phyloP scores from a whole-genome alignment of 2,888 invertebrate species.

The Eudasyphora cyanicolor region DNA sequence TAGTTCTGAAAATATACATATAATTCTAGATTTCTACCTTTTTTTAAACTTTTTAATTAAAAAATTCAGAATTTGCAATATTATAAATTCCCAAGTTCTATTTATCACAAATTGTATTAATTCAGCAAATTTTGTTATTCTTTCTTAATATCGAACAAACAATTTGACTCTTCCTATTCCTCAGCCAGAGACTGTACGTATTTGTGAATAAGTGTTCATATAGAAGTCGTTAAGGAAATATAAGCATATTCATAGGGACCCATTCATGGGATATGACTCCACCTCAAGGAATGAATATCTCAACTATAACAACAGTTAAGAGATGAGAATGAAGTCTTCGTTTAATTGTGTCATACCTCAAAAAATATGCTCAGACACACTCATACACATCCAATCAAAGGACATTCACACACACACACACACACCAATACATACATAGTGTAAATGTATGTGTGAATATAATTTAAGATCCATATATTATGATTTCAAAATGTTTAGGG shows the following conservation, averaged over 20 bases:
- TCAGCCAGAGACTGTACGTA: background rate
- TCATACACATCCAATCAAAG: background rate
- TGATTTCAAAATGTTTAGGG: conserved; percentile 14
- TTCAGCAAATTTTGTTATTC: no score
- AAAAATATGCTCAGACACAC: background rate
- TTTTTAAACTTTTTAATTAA: no score
- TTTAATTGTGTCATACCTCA: conserved; percentile 32
- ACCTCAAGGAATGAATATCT: background rate
- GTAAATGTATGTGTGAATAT: background rate
- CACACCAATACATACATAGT: background rate
- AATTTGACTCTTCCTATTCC: no score
- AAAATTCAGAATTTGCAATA: no score
- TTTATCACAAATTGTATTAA: no score
- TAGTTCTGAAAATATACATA: no score
- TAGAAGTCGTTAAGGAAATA: background rate
- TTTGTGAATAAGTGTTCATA: background rate
- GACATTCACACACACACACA: background rate
- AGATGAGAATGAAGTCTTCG: background rate
- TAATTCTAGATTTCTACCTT: no score
- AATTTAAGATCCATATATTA: background rate
- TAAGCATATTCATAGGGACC: no score
- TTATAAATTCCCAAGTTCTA: no score
- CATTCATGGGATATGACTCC: background rate
- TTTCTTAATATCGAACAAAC: no score
- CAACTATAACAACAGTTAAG: background rate